phyloP scores from a whole-genome alignment of 2,797 vertebrate genomes.

The Buphagus erythrorhynchus region DNA sequence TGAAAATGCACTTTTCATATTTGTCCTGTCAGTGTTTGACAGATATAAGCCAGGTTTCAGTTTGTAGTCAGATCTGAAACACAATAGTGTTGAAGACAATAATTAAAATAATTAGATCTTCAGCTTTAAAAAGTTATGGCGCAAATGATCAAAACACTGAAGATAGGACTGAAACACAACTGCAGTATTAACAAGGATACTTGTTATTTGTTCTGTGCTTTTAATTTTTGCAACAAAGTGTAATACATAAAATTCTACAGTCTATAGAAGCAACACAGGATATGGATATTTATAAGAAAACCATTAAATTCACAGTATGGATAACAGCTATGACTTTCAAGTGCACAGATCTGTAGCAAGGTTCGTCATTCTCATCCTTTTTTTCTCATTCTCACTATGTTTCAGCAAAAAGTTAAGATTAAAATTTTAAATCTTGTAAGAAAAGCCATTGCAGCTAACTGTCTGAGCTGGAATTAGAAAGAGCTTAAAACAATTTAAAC shows the following conservation, averaged over 20 bases:
- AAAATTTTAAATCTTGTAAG: background rate
- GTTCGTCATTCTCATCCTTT: background rate
- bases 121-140: background rate
- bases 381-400: background rate
- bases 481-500: background rate
- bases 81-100: background rate
- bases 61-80: background rate
- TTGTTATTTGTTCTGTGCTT: background rate
- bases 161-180: background rate
- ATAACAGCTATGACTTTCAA: background rate
- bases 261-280: background rate
- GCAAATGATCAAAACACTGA: background rate
- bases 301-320: background rate
- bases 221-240: background rate
- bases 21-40: background rate
- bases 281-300: background rate
- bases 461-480: background rate
- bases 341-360: background rate
- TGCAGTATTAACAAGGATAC: background rate
- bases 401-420: background rate
- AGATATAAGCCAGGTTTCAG: background rate
- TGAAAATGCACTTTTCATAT: background rate
- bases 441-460: background rate
- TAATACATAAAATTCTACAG: background rate
- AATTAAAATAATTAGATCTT: background rate